Percentiles rank a stretch among this genome's conserved stretches.
Evolutionary conservation across 2,113 vertebrate species (phyloP).

Genomic region (Pteropus alecto): DNA sequence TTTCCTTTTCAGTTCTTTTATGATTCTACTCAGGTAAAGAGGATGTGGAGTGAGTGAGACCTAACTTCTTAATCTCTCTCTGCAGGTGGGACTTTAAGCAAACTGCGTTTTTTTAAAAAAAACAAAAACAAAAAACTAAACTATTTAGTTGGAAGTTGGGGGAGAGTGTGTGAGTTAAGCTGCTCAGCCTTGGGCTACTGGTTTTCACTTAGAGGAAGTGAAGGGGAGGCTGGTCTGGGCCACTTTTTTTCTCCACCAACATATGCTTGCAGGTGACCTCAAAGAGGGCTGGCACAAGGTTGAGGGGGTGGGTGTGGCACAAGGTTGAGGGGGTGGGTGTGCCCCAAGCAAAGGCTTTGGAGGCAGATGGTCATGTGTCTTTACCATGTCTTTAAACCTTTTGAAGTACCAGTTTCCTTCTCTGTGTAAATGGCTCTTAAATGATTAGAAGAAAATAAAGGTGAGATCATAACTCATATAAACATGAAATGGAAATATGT

Average conservation of each 20-base stretch:
- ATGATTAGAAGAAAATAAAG: fast-evolving
- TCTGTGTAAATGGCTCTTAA: neutral
- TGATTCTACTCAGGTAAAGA: neutral
- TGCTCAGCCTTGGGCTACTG: neutral
- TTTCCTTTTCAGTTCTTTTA: neutral
- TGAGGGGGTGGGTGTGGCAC: neutral
- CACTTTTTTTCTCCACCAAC: neutral
- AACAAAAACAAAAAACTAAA: too few species aligned
- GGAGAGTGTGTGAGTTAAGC: neutral
- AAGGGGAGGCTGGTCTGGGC: neutral
- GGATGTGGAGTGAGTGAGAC: neutral
- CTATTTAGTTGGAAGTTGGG: neutral
- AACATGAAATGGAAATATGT: neutral
- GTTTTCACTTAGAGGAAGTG: neutral
- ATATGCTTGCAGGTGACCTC: neutral
- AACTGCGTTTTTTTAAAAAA: too few species aligned
- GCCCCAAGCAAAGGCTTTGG: neutral
- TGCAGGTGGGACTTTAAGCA: neutral
- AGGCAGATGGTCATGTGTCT: neutral
- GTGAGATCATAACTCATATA: neutral
- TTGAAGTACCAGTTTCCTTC: neutral
- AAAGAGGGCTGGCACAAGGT: neutral
- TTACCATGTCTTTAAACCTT: neutral
- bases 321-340: neutral
- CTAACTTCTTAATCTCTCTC: neutral